These are phyloP conservation scores for Malurus leucopterus DNA, from an alignment of 2,797 vertebrate genomes.

Conservation along the genomic window DNA sequence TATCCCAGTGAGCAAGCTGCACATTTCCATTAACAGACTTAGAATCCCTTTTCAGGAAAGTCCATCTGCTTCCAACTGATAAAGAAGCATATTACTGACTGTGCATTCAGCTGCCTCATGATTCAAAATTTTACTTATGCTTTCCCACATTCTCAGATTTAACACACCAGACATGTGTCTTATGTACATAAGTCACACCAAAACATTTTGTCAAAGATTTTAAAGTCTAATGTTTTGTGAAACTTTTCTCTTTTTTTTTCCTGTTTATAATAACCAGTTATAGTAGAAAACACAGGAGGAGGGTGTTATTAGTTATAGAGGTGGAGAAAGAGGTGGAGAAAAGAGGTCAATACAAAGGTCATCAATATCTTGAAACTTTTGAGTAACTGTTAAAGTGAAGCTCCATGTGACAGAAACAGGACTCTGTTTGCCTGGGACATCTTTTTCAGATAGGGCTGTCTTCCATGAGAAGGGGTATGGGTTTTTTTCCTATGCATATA, in stretches of 20 bases:
- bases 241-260: no score
- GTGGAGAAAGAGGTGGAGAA: not conserved
- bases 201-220: not conserved
- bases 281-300: not conserved
- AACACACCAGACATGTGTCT: not conserved
- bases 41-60: not conserved
- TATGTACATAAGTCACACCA: not conserved
- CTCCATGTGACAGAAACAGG: not conserved
- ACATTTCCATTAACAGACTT: not conserved
- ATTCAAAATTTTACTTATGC: not conserved
- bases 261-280: not conserved
- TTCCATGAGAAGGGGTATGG: not conserved
- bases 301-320: not conserved
- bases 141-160: not conserved
- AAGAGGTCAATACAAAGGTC: rapidly evolving
- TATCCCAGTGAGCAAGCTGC: not conserved
- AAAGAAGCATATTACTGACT: not conserved
- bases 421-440: not conserved
- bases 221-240: not conserved
- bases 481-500: not conserved
- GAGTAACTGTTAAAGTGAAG: not conserved
- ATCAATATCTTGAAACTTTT: not conserved
- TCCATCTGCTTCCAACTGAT: conserved; percentile 16
- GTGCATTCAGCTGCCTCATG: not conserved
- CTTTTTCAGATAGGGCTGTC: not conserved